Evolutionary conservation across 2,113 vertebrate genomes (phyloP), one percentile per base, ranked within the genome.

Genomic region (Electrona antarctica): DNA sequence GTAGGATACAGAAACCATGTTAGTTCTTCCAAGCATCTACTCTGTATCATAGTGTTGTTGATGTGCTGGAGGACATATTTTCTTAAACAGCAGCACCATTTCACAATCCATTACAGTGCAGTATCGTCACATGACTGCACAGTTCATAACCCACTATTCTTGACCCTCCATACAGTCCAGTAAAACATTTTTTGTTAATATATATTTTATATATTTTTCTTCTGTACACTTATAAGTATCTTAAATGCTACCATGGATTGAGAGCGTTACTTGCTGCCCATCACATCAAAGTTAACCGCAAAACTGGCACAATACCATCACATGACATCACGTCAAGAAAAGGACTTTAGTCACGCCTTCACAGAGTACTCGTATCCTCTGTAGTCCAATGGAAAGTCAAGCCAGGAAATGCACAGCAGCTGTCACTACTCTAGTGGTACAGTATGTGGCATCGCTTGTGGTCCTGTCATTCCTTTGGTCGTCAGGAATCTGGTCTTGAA

Each of bases 301-400:
- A 74, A 88, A 92, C 88, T 85, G 81, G 76, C 87, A 92, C 90
- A 87, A 90, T 50, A 88, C 83, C 87, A 89, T 74, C 86, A 90
- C 89, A 85, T 71, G 85, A 90, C 85, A 81, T 73, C 82, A 89
- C 69, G 60, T 83, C 85, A 83, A 87, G 77, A 77, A 80, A 78
- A 71, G 70, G 64, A 81, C 77, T 81, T 79, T 72, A 79, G 75
- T 80, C 66, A 79, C 70, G 76, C 84, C 64, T 48, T 50, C 65
- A 6, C n/a, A 52, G 41, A 60, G 52, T 12, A 49, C 60, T 69
- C n/a, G 60, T 83, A 28, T 74, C 59, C 64, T 7, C 49, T 67
- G 71, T 65, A 64, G 45, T 58, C 54, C 62, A 41, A 46, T 66
- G 64, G 9, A 67, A 15, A 69, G 13, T 60, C 62, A 78, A 64